Percentiles rank a stretch among this genome's conserved stretches.
Evolutionary conservation across 2,888 invertebrate species (phyloP).

Genomic region (Tetragonisca angustula): DNA sequence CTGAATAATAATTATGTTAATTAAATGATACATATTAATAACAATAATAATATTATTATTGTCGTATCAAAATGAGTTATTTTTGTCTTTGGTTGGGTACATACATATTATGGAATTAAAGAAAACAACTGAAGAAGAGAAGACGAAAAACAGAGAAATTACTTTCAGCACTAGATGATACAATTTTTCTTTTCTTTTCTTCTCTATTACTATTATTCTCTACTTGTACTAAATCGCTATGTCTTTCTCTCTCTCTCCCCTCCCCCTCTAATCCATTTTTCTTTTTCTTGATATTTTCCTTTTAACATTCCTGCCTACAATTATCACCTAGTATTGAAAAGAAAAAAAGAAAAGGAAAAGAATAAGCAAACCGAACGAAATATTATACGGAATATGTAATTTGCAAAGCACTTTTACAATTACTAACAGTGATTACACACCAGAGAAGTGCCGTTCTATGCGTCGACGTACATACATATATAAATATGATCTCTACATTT

Average conservation of each 20-base stretch:
- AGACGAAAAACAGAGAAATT: not conserved
- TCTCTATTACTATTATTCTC: not conserved
- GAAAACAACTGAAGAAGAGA: slow-evolving; percentile 4
- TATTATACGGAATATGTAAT: not conserved
- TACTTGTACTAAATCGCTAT: not conserved
- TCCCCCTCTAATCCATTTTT: too few relatives aligned
- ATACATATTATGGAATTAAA: not conserved
- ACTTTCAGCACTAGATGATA: not conserved
- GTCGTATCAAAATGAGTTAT: slow-evolving; percentile 15
- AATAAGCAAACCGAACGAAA: not conserved
- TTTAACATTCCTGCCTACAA: not conserved
- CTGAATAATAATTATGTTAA: slow-evolving; percentile 27
- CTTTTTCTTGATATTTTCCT: not conserved
- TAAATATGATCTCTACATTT: not conserved
- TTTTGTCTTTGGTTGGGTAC: slow-evolving; percentile 15
- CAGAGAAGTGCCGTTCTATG: not conserved
- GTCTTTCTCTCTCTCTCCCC: too few relatives aligned
- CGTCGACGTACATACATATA: not conserved
- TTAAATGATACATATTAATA: slow-evolving; percentile 29
- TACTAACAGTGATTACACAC: not conserved
- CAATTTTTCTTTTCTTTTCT: not conserved
- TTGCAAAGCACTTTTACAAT: not conserved
- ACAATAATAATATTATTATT: slow-evolving; percentile 26
- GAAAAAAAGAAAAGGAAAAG: not conserved
- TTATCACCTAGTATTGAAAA: not conserved